phyloP scores from a whole-genome alignment of 1,140 invertebrate species.

The Mycetomoellerius zeteki region DNA sequence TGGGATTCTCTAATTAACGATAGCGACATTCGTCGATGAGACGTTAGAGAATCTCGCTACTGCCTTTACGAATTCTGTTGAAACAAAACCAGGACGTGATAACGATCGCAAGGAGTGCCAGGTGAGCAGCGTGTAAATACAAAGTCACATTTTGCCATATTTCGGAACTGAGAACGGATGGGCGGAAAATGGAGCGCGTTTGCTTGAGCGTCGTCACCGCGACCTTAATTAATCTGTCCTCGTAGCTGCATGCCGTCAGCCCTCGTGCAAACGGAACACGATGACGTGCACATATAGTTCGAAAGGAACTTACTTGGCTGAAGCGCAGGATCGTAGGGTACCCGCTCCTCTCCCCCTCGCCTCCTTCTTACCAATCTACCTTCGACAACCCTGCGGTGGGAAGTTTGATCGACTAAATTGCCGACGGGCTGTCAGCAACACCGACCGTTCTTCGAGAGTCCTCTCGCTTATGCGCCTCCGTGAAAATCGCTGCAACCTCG shows the following conservation, averaged over 20 bases:
- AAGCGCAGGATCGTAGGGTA: constrained; percentile 30
- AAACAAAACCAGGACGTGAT: not conserved
- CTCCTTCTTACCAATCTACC: constrained; percentile 19
- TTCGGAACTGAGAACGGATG: not conserved
- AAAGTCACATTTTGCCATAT: constrained; percentile 33
- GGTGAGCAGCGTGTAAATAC: not conserved
- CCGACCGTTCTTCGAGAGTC: constrained; percentile 61
- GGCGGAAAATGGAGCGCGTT: constrained; percentile 25
- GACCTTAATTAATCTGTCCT: constrained; percentile 69
- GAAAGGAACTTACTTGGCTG: constrained; percentile 61
- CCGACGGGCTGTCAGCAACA: constrained; percentile 70
- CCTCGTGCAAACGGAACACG: constrained; percentile 33
- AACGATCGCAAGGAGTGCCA: not conserved
- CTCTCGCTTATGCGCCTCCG: constrained; percentile 46
- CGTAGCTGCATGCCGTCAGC: constrained; percentile 8
- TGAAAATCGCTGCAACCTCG: constrained; percentile 16
- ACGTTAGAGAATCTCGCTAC: too few relatives aligned
- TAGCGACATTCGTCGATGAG: too few relatives aligned
- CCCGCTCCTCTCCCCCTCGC: not conserved
- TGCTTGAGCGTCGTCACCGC: not conserved
- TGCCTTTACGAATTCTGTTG: too few relatives aligned
- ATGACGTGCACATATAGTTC: constrained; percentile 31
- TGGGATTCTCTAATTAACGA: too few relatives aligned
- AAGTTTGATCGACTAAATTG: constrained; percentile 75
- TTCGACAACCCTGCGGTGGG: constrained; percentile 67